These are phyloP conservation scores for Hemitrygon akajei DNA, from an alignment of 2,797 vertebrate species.

Conservation along the genomic window DNA sequence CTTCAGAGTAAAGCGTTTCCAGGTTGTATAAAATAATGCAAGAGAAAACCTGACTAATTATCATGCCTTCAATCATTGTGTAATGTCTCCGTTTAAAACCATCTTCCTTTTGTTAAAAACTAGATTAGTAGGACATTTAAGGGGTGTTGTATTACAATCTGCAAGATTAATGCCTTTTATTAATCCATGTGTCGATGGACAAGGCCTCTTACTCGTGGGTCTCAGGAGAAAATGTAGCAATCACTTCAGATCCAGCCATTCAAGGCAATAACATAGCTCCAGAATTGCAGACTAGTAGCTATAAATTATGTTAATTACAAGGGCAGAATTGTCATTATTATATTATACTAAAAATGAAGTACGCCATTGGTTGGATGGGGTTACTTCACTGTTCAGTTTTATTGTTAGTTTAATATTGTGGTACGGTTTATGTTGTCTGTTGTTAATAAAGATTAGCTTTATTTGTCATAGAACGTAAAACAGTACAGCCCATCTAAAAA, in stretches of 20 bases:
- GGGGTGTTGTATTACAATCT: neutral
- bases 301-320: constrained; percentile 30
- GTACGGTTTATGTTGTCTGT: neutral
- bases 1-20: neutral
- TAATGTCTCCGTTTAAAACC: neutral
- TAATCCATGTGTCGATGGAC: constrained; percentile 5
- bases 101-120: neutral
- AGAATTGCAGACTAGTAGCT: neutral
- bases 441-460: neutral
- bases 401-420: neutral
- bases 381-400: neutral
- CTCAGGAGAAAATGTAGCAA: neutral
- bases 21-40: neutral
- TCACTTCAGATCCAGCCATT: neutral
- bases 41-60: constrained; percentile 6
- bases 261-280: neutral
- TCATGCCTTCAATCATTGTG: neutral
- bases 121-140: neutral
- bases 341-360: neutral
- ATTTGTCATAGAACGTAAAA: too few species aligned
- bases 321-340: neutral
- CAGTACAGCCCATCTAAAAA: too few species aligned
- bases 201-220: neutral
- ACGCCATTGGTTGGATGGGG: neutral
- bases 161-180: neutral